Evolutionary conservation across 2,888 invertebrate species (phyloP), one percentile per base, ranked within the genome.

Genomic region (Melolontha melolontha): DNA sequence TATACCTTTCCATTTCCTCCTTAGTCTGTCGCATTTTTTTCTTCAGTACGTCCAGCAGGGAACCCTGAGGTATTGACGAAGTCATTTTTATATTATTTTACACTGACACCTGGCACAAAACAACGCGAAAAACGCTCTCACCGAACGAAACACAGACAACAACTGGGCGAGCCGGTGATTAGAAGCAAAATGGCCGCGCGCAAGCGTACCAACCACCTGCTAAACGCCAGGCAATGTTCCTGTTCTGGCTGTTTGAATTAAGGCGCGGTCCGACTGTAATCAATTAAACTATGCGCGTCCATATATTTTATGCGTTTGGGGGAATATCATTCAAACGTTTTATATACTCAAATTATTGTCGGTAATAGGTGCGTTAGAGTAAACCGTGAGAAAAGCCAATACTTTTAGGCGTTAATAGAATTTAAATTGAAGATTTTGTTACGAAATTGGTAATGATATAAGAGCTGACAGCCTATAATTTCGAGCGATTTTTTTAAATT

Each of bases 1-100:
- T 97, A 87, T 95, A 96, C 86, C 95, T 93, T 85, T 98, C 98
- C 92, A 97, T 95, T 89, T 98, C 98, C 85, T 97, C 97, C 87
- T 97, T 97, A 80, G 97, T 95, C 86, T 96, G 96, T 79, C 96
- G 91, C 98, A 98, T 98, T 91, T 98, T 99, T 91, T 97, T 97
- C 91, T 98, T 98, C 82, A 98, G 90, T 82, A 97, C 96, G 87
- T 97, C 97, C 85, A 98, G 88, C 79, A 98, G 92, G 81, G 94
- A 93, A 83, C 95, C 95, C 88, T 96, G 95, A 85, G 92, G 92
- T 87, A 94, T 91, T 85, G 91, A 93, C 84, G 93, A 90, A 88
- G 94, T 92, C 94, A 94, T 95, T 87, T 85, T 88, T 63, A 42
- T 52, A 41, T 47, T 42, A 42, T 66, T 52, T 67, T 62, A 49